Base-by-base conservation (phyloP, 2,797 vertebrate genomes). In the Dendrocincla tyrannina region DNA sequence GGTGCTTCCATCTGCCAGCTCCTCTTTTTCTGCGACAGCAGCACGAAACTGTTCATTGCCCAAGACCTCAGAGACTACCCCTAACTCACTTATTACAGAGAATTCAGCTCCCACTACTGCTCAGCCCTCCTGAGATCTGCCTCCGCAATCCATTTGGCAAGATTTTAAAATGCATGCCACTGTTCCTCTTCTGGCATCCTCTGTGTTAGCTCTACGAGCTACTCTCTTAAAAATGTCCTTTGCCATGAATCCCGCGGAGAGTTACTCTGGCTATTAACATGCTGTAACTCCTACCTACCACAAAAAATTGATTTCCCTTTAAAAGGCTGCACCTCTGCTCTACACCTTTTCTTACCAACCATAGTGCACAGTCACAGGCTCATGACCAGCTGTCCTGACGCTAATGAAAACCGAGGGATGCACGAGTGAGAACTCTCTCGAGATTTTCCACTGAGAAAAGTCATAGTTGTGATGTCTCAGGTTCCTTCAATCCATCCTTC, bases 1-100 rank as follows among this genome's bases (percentile, higher is more conserved):
- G 1, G 47, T 56, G 44, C n/a, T 91, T 62, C 95, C 75, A 92
- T 85, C 81, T 93, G 91, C 68, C 84, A 70, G 67, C 13, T 67
- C 59, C 9, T 68, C n/a, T 50, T 70, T 63, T 66, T 27, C 62
- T 37, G 16, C 59, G 52, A 28, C 0, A 11, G 58, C 50, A 78
- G n/a, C 56, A 20, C 53, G 14, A 75, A 85, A 50, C 14, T 18
- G 41, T 52, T 83, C 12, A 18, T 44, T 66, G 75, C 59, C 23
- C 32, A 28, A 37, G 42, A 47, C 25, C 20, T 50, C 10, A 10
- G 28, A 58, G 50, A 59, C 49, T 49, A 33, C 10, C 53, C 20
- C 8, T 27, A 64, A 49, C 15, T 52, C 52, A 28, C 16, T 53
- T 37, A 16, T 1, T 9, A 20, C 0, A 7, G n/a, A 42, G 33